Base-by-base conservation (phyloP, 2,797 vertebrate genomes). In the Pachyuromys duprasi region DNA sequence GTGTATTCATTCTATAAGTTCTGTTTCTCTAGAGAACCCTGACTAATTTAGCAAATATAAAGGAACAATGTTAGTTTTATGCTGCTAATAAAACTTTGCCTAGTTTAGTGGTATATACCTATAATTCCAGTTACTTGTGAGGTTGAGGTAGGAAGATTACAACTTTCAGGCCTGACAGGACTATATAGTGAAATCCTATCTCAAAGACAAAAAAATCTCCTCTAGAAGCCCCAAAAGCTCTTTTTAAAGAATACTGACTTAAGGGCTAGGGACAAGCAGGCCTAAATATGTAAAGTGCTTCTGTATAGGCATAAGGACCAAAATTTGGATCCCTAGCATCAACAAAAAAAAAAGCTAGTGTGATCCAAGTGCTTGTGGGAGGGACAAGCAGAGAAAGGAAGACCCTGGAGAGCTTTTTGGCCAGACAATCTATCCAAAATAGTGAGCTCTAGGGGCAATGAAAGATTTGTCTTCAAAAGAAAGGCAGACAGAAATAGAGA, bases 231-330 rank as follows among this genome's bases (percentile, higher is more conserved):
- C 3, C 49, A 5, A 72, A 87, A 74, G 69, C 53, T 31, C 90
- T 26, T 17, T 97, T 81, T 33, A 53, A 76, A 69, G 28, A 94
- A 81, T 79, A 49, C 87, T 89, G 90, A 84, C 86, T 33, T 79
- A 31, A 31, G 33, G 14, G 80, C 39, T 86, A 82, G 42, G 81
- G 75, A n/a, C n/a, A n/a, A n/a, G 57, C 26, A 90, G 53, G n/a
- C 31, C 24, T 74, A 26, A 74, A 57, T 13, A 6, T 12, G 14
- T 42, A 87, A 72, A 60, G 9, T 42, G 26, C n/a, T 36, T 55
- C 20, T 57, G 26, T 60, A n/a, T 3, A 87, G 36, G 26, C 9
- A 20, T 39, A 26, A 87, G 53, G n/a, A n/a, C 33, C 31, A 33
- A 28, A 57, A 18, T 57, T 80, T 36, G 55, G 49, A 86, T 57